Percentiles rank a stretch among this genome's conserved stretches.
These are phyloP conservation scores for Anodontia alba DNA, from an alignment of 2,888 invertebrate species.

Conservation along the genomic window DNA sequence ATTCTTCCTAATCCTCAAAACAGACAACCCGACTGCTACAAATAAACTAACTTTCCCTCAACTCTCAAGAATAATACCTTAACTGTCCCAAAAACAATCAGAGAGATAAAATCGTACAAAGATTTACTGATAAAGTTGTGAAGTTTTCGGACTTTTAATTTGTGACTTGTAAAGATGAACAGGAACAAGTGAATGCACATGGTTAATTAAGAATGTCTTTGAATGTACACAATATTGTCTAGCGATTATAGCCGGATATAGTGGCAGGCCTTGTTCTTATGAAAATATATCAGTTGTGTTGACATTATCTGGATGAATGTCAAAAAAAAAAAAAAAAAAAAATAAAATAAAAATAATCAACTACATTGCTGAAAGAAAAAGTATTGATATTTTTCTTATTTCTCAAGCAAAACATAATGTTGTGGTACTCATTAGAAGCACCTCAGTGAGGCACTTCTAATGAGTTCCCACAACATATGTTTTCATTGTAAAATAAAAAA, in stretches of 20 bases:
- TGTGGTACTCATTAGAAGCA: no score
- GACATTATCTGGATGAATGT: neutral
- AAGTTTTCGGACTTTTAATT: neutral
- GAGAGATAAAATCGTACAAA: neutral
- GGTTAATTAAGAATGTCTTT: neutral
- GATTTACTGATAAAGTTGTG: neutral
- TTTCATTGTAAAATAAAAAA: no score
- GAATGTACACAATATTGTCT: neutral
- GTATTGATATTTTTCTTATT: no score
- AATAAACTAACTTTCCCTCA: conserved; percentile 2
- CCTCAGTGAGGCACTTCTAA: no score
- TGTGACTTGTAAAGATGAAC: neutral
- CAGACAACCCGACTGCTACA: conserved; percentile 1
- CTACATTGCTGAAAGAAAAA: no score
- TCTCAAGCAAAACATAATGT: no score
- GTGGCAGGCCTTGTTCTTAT: neutral
- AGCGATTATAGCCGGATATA: neutral
- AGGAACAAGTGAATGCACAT: neutral
- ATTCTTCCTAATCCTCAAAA: neutral
- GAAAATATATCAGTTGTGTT: neutral
- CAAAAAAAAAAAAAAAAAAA: conserved; percentile 7
- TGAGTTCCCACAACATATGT: no score
- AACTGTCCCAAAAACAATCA: neutral
- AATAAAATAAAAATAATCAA: no score
- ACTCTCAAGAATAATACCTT: neutral